Conservation (phyloP, 2,797 vertebrate species). For the Decapterus maruadsi region DNA sequence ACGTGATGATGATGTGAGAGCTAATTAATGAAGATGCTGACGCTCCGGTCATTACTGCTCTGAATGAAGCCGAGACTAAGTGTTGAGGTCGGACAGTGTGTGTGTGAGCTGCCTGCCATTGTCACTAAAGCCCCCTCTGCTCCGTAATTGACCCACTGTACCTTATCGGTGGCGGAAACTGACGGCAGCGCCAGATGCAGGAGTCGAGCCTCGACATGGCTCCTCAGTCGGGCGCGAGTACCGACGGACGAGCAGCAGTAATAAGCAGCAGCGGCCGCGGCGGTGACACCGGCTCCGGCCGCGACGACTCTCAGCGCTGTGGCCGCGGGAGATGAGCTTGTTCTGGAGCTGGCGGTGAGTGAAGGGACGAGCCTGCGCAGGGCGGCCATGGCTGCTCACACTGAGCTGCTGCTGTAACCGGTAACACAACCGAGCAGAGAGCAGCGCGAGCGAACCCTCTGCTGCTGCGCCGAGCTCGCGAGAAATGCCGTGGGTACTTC, state of each 20-base stretch:
- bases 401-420: conserved; percentile 27
- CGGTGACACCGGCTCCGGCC: conserved; percentile 51
- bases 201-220: conserved; percentile 62
- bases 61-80: background rate
- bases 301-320: conserved; percentile 48
- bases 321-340: conserved; percentile 21
- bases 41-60: too few species aligned
- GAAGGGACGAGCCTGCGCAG: conserved; percentile 72
- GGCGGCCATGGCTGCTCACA: conserved; percentile 82
- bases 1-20: background rate
- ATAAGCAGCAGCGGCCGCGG: conserved; percentile 59
- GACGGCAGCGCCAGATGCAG: conserved; percentile 71
- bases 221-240: conserved; percentile 30
- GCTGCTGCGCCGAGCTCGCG: conserved; percentile 75
- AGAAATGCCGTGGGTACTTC: conserved; percentile 69
- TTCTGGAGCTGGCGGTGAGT: conserved; percentile 32
- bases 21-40: background rate
- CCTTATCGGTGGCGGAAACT: conserved; percentile 78
- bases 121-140: background rate
- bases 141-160: conserved; percentile 48
- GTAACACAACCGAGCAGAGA: conserved; percentile 1
- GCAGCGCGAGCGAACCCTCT: conserved; percentile 9
- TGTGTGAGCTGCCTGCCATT: background rate
- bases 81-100: background rate
- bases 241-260: conserved; percentile 22